Percentiles rank a stretch among this genome's conserved stretches.
Evolutionary conservation across 2,113 vertebrate species (phyloP).

Genomic region (Catharus bicknelli): DNA sequence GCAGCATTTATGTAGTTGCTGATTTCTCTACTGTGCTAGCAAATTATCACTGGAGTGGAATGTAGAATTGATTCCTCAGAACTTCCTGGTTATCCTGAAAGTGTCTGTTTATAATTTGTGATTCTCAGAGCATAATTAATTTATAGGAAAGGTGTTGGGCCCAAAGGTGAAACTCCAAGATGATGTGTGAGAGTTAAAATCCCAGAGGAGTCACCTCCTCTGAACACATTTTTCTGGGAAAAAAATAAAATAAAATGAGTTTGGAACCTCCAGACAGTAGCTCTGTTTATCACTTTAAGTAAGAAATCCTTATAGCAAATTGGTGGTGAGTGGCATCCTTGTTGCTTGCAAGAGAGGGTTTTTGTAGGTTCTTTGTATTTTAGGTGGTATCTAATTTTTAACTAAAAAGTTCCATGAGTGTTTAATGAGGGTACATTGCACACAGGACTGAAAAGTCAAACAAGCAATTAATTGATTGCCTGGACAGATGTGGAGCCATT

Average conservation of each 20-base stretch:
- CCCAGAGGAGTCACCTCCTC: not conserved
- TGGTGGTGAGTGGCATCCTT: not conserved
- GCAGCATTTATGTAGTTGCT: not conserved
- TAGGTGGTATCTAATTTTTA: not conserved
- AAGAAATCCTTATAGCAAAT: not conserved
- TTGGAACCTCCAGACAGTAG: not conserved
- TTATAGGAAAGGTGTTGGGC: not conserved
- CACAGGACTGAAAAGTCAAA: not conserved
- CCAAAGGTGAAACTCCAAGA: not conserved
- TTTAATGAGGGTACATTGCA: accelerated
- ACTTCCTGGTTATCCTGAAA: not conserved
- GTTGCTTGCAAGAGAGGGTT: not conserved
- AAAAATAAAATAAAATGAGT: not conserved
- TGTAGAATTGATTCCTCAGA: not conserved
- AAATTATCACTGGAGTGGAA: not conserved
- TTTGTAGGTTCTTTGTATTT: not conserved
- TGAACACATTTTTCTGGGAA: not conserved
- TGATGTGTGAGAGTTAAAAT: not conserved
- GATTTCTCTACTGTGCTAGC: not conserved
- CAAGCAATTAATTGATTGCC: not conserved
- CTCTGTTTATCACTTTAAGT: not conserved
- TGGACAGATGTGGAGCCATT: not conserved
- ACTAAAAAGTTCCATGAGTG: not conserved
- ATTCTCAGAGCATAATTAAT: not conserved
- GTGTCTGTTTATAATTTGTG: not conserved